Evolutionary conservation across 1,140 invertebrate genomes (phyloP), one percentile per base, ranked within the genome.

Genomic region (Pogonognathellus flavescens): DNA sequence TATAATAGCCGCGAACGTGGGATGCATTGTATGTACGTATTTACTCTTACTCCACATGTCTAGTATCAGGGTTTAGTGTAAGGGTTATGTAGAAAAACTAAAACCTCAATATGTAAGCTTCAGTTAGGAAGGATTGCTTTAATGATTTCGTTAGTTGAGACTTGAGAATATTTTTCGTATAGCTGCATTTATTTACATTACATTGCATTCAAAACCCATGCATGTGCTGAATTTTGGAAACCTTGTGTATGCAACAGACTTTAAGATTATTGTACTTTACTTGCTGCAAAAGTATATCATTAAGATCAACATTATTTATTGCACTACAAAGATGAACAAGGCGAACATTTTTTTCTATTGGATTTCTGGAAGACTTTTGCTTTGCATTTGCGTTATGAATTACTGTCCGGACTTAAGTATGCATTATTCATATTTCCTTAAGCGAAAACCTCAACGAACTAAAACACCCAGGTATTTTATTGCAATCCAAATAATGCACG

Each of bases 401-500:
- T 66, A 31, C 25, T 66, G 25, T 66, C 18, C 22, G 10, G 6
- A 66, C 25, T 66, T 25, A 66, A 66, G 22, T 31, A 25, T 20
- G 25, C 62, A 66, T 25, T 13, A 66, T 11, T 66, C 62, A 66
- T 66, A 66, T 66, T 66, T 66, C 62, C 62, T 66, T 25, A 20
- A 66, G 62, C 62, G 22, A 66, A 31, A 66, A 66, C 25, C 62
- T 66, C 62, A 41, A 41, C 22, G 20, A 25, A 25, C 13, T 66
- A 66, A 66, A 66, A 66, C 62, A 66, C 62, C 62, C 62, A 66
- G 20, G 20, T 66, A 66, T 20, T 66, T 66, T 25, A 66, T 66
- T 66, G 22, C 62, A 66, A 66, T 66, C 25, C 62, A 66, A 66
- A 66, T 25, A 25, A 13, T 66, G 62, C 25, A 60, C 59, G 31